Evolutionary conservation across 2,797 vertebrate genomes (phyloP).

Genomic region (Masticophis lateralis): DNA sequence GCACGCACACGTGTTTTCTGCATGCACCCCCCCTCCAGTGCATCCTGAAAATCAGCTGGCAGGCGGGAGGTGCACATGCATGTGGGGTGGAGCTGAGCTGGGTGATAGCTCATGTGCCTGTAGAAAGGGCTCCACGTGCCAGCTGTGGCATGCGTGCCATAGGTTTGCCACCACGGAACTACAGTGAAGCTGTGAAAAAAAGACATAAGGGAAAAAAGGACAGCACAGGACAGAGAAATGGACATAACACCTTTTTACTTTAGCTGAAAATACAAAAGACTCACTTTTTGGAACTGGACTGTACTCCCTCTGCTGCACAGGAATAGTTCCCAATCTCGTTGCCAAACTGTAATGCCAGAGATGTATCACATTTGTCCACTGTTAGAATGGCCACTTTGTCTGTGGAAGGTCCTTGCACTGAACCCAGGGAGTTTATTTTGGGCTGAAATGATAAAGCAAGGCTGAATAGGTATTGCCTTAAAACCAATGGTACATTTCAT

Average conservation of each 20-base stretch:
- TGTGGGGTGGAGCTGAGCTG: too few relatives aligned
- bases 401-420: conserved; percentile 92
- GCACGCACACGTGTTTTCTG: too few relatives aligned
- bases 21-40: too few relatives aligned
- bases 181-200: background rate
- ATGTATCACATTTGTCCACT: conserved; percentile 89
- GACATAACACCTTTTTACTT: background rate
- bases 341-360: conserved; percentile 89
- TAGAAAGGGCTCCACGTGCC: too few relatives aligned
- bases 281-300: conserved; percentile 98
- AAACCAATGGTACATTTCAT: background rate
- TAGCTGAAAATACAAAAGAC: conserved; percentile 46
- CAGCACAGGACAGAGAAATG: background rate
- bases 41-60: too few relatives aligned
- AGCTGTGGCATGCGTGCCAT: too few relatives aligned
- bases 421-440: conserved; percentile 83
- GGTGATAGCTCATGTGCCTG: too few relatives aligned
- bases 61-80: fast-evolving
- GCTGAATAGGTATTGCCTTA: background rate
- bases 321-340: conserved; percentile 92
- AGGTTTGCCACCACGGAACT: background rate
- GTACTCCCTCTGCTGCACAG: conserved; percentile 90
- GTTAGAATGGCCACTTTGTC: conserved; percentile 95
- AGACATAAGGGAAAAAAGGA: background rate
- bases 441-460: conserved; percentile 74